Percentiles rank a stretch among this genome's conserved stretches.
phyloP scores from a whole-genome alignment of 2,797 vertebrate species.

The Alauda arvensis region DNA sequence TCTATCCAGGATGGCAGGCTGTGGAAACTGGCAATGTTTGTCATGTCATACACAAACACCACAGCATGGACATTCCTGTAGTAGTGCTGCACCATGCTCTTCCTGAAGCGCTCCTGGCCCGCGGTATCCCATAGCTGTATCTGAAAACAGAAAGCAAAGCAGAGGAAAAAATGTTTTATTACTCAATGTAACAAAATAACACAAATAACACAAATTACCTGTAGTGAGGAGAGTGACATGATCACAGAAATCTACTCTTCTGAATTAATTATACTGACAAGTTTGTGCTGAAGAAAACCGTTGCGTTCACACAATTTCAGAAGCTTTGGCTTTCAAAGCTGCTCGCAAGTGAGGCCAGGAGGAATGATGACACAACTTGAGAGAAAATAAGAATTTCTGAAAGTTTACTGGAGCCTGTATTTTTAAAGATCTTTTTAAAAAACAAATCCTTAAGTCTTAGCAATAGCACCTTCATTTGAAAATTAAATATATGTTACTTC shows the following conservation, averaged over 20 bases:
- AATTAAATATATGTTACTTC: not conserved
- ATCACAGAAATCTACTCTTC: not conserved
- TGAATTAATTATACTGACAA: not conserved
- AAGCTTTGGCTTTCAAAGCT: not conserved
- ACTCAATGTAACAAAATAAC: not conserved
- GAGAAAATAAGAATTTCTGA: not conserved
- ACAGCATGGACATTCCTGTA: conserved; percentile 94
- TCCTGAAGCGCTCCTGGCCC: conserved; percentile 94
- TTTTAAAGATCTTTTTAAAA: not conserved
- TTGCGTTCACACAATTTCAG: not conserved
- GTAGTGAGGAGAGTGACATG: fast-evolving
- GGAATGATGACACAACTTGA: not conserved
- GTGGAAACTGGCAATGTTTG: conserved; percentile 82
- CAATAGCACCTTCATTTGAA: not conserved
- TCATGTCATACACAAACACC: conserved; percentile 93
- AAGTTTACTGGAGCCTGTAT: not conserved
- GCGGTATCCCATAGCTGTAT: conserved; percentile 97
- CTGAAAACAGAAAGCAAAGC: conserved; percentile 58
- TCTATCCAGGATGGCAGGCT: conserved; percentile 88
- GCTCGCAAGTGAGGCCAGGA: not conserved
- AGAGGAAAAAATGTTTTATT: not conserved
- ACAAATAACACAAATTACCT: not conserved
- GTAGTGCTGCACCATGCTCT: conserved; percentile 97
- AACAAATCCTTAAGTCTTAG: not conserved
- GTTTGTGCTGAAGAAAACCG: not conserved